Percentiles rank a stretch among this genome's conserved stretches.
phyloP scores from a whole-genome alignment of 2,113 vertebrate species.

The Hydrolagus affinis region DNA sequence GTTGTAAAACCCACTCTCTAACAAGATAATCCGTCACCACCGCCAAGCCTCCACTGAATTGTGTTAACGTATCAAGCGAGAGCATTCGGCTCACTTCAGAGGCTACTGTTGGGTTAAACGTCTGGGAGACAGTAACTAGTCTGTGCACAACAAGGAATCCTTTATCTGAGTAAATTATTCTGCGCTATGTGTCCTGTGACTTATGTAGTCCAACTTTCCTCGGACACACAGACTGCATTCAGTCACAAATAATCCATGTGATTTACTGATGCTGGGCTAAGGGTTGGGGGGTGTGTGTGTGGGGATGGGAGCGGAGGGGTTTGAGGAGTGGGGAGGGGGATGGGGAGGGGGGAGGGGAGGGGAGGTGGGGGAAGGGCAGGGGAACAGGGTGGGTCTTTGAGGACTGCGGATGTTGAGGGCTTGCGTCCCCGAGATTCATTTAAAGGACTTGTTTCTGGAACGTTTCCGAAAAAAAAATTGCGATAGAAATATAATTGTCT shows the following conservation, averaged over 20 bases:
- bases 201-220: not conserved
- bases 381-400: no score
- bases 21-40: not conserved
- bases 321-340: no score
- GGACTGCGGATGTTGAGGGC: no score
- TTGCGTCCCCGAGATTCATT: no score
- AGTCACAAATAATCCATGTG: constrained; percentile 1
- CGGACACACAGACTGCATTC: constrained; percentile 7
- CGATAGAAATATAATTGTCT: no score
- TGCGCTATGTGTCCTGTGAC: not conserved
- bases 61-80: not conserved
- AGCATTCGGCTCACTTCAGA: constrained; percentile 16
- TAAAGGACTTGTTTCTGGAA: no score
- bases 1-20: not conserved
- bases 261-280: not conserved
- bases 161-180: not conserved
- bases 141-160: constrained; percentile 19
- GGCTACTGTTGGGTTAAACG: not conserved
- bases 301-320: no score
- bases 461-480: no score
- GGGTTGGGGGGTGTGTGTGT: no score
- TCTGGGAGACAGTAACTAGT: not conserved
- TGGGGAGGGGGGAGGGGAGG: no score
- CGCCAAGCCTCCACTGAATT: not conserved
- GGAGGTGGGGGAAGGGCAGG: no score